Base-by-base conservation (phyloP, 2,113 vertebrate genomes). In the Colossoma macropomum region DNA sequence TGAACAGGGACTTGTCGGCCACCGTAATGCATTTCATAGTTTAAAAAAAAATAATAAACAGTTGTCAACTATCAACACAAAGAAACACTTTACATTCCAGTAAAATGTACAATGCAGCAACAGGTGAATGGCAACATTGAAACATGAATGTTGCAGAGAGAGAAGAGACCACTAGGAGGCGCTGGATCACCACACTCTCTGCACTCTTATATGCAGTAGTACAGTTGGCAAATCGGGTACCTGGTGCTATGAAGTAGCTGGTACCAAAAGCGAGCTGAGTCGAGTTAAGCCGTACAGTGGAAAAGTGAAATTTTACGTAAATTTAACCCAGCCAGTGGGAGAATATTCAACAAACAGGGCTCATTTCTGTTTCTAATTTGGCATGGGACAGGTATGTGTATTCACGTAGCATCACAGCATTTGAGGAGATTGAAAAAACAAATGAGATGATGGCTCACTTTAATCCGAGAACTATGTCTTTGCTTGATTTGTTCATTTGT, bases 71-170 rank as follows among this genome's bases (percentile, higher is more conserved):
- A 89, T 93, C 77, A 87, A 92, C 91, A 94, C 90, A 93, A 88
- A 92, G 87, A 59, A 92, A 91, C 91, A 93, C 91, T 91, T 93
- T 93, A 94, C 92, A 94, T 93, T 94, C 92, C 92, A 93, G 92
- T 93, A 93, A 94, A 92, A 94, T 93, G 92, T 93, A 93, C 93
- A 93, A 89, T 89, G 90, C 90, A 92, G 89, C 89, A 91, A 94
- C 84, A 84, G 85, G 88, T 91, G 88, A 91, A 92, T 93, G 93
- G 89, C 89, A 92, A 94, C 87, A 86, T 88, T 83, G 87, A 91
- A 63, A 91, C 80, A 87, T 83, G 87, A 89, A 90, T 89, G 86
- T 32, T 86, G 80, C 87, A 87, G 88, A 34, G 71, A 86, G 25
- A 25, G 83, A 77, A 75, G 15, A 56, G 73, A 73, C 27, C 79